phyloP scores from a whole-genome alignment of 2,113 vertebrate species.

The Solea senegalensis region DNA sequence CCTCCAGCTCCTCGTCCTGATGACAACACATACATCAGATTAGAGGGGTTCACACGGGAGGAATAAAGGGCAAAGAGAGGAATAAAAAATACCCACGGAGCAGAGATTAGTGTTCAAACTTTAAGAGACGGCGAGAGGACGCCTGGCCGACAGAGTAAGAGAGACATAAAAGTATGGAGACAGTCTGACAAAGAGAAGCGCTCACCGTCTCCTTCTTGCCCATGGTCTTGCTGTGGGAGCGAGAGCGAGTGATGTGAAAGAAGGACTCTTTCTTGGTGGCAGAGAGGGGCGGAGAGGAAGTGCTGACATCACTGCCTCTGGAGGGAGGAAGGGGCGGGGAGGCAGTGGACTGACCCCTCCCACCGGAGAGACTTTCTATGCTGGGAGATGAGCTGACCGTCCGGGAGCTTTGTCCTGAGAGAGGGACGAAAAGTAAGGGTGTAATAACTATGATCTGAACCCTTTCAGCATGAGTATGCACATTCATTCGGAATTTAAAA shows the following conservation, averaged over 20 bases:
- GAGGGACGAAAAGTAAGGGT: not conserved
- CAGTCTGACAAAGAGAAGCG: not conserved
- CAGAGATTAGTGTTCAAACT: slow-evolving; percentile 1
- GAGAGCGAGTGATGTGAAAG: slow-evolving; percentile 96
- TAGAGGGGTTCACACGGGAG: not conserved
- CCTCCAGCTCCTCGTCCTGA: slow-evolving; percentile 95
- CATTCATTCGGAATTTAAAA: too few relatives aligned
- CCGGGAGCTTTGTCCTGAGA: slow-evolving; percentile 88
- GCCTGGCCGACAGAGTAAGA: not conserved
- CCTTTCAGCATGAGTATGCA: too few relatives aligned
- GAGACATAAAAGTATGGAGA: not conserved
- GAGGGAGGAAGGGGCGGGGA: slow-evolving; percentile 89
- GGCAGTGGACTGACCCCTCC: slow-evolving; percentile 84
- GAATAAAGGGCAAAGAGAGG: not conserved
- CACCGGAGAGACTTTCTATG: slow-evolving; percentile 89
- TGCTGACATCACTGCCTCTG: slow-evolving; percentile 80
- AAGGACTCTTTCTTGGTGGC: slow-evolving; percentile 95
- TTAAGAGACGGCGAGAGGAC: not conserved
- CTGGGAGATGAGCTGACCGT: slow-evolving; percentile 92
- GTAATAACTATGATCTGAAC: not conserved
- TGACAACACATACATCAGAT: slow-evolving; percentile 51
- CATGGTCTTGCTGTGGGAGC: slow-evolving; percentile 95
- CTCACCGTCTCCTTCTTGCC: slow-evolving; percentile 92
- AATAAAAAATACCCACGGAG: not conserved
- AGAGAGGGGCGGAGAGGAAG: slow-evolving; percentile 91